Base-by-base conservation (phyloP, 2,113 vertebrate species). In the Pelobates fuscus region DNA sequence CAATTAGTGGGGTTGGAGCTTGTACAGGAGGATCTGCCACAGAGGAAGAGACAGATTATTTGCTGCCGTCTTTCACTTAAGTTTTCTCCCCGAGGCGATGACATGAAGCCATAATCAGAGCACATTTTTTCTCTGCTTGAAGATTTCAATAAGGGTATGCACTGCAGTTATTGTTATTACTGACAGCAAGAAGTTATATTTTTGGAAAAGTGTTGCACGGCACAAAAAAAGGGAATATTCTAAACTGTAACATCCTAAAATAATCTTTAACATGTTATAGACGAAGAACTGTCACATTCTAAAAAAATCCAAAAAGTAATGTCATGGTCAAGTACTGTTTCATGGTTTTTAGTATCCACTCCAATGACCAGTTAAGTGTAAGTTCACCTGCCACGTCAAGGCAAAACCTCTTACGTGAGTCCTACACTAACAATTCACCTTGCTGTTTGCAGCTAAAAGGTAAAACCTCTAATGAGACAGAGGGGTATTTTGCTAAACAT, bases 41-140 rank as follows among this genome's bases (percentile, higher is more conserved):
- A 68, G 18, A 78, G 58, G 20, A 77, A 78, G 72, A 18, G 20
- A 15, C 69, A 81, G 79, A 80, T 73, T 71, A 77, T 78, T 82
- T 78, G 78, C 76, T 82, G 57, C 68, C 84, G 78, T 76, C 74
- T 80, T 70, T 77, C 74, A 68, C 71, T 61, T 3, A 58, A 4
- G 5, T 59, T 83, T 64, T 59, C 72, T 44, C 67, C 52, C n/a
- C 49, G 6, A 70, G 71, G 75, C 44, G 78, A 79, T 78, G 77
- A 84, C 63, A 0, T 0, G 10, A 75, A 67, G 43, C 46, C 64
- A 75, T 77, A 84, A 81, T 77, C 76, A 78, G 54, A 62, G 24
- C 12, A 61, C 80, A 81, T 75, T 67, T 78, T 64, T 78, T 58
- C 15, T 0, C 43, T 52, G 59, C 55, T 77, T 80, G 70, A 21